Evolutionary conservation across 2,797 vertebrate genomes (phyloP), one percentile per base, ranked within the genome.

Genomic region (Chrysocyon brachyurus): DNA sequence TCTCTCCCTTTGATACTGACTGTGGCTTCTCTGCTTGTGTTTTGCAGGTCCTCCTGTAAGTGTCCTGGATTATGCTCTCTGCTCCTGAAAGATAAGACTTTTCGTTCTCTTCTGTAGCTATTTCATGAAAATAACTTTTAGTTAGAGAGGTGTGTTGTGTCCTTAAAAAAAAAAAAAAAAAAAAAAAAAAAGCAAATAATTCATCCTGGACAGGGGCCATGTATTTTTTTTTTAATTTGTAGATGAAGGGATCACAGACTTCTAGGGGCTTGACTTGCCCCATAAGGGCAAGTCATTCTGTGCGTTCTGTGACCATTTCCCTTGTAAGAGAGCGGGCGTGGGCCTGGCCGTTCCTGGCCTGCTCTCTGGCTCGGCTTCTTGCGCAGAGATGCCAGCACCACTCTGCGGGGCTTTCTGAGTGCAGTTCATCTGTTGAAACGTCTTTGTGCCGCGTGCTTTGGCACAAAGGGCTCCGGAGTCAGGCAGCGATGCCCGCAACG

Each of bases 31-130:
- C 98, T 97, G 97, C 96, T 98, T 98, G 96, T 99, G 97, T 99
- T 96, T 99, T 99, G 59, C 98, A 99, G 99, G 99, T 97, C 98
- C 98, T 98, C 98, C 99, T 46, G 99, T 99, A 99, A 99, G 99
- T 99, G 98, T 97, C 97, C 4, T 79, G 98, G 98, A 98, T 96
- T 97, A 94, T 85, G 78, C 95, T 78, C 73, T 96, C 97, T 96
- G 94, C 97, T 98, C 98, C 98, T 88, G 98, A 98, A 98, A 99
- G 99, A 98, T 99, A 99, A 99, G 99, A 63, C 57, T 78, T 95
- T 98, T 97, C 36, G 54, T 95, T 98, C 77, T 96, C 59, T 97
- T 97, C 46, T 78, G 52, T 98, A 89, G 54, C 82, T 11, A 95
- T 98, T 96, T 56, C 79, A 85, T 97, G 91, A 97, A 98, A 94